Evolutionary conservation across 2,888 invertebrate species (phyloP).

Genomic region (Blastobasis adustella): DNA sequence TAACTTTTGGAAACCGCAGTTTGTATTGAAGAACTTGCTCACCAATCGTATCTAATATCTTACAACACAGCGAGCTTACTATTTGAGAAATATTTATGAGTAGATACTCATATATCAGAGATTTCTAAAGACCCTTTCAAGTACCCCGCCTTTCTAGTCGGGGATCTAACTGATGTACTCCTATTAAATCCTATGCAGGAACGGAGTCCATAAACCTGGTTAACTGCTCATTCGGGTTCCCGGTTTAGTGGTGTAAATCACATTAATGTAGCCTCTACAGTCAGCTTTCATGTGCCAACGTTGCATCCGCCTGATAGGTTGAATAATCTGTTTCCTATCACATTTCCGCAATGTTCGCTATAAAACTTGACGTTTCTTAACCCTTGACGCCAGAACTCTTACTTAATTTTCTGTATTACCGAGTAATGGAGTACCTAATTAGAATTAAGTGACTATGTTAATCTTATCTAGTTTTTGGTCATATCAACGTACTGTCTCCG

Average conservation of each 20-base stretch:
- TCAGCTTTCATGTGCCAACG: slow-evolving; percentile 7
- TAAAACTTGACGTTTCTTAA: no score
- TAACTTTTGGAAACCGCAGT: no score
- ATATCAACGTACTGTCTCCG: no score
- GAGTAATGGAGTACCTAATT: no score
- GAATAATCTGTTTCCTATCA: slow-evolving; percentile 28
- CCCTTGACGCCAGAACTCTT: no score
- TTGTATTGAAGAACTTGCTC: no score
- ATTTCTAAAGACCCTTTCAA: neutral
- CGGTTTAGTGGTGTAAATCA: slow-evolving; percentile 40
- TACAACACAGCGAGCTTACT: neutral
- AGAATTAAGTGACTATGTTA: no score
- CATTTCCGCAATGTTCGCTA: no score
- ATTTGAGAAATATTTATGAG: neutral
- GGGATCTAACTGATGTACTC: slow-evolving; percentile 1
- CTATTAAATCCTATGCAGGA: slow-evolving; percentile 1
- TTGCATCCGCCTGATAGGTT: slow-evolving; percentile 20
- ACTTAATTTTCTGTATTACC: no score
- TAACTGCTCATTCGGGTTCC: slow-evolving; percentile 23
- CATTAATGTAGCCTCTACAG: slow-evolving; percentile 33
- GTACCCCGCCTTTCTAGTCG: neutral
- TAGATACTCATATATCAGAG: neutral
- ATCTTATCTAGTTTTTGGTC: no score
- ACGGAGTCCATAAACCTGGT: slow-evolving; percentile 18
- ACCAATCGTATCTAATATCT: no score